phyloP scores from a whole-genome alignment of 2,888 invertebrate species.

The Pimpla rufipes region DNA sequence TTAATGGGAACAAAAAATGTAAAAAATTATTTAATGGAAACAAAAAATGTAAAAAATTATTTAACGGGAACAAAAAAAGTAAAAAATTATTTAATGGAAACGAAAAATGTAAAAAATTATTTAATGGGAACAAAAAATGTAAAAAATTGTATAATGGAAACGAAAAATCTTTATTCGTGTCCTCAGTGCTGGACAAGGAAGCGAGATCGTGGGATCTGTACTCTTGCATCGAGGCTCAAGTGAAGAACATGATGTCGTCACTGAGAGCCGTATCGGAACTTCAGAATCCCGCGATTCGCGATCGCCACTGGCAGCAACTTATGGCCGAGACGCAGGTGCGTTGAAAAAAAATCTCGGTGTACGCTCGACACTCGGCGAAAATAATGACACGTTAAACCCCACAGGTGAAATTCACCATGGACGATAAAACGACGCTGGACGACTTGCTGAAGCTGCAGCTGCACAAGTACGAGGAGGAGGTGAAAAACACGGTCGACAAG shows the following conservation, averaged over 20 bases:
- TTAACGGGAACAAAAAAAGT: too few relatives aligned
- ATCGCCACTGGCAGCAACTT: conserved; percentile 97
- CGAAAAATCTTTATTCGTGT: conserved; percentile 14
- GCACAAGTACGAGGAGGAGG: conserved; percentile 97
- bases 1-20: too few relatives aligned
- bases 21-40: too few relatives aligned
- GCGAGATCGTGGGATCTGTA: conserved; percentile 92
- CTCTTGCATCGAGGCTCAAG: conserved; percentile 91
- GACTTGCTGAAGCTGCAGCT: conserved; percentile 95
- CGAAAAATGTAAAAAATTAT: too few relatives aligned
- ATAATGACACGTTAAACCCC: neutral
- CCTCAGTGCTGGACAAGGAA: conserved; percentile 88
- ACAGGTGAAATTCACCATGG: conserved; percentile 93
- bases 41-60: too few relatives aligned
- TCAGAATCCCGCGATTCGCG: conserved; percentile 97
- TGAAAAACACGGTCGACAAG: conserved; percentile 97
- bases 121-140: too few relatives aligned
- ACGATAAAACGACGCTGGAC: conserved; percentile 94
- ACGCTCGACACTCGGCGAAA: neutral
- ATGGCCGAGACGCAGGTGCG: conserved; percentile 96
- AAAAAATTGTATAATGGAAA: neutral
- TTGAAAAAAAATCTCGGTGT: neutral
- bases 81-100: neutral
- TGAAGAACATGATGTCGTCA: conserved; percentile 97
- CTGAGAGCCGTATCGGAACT: conserved; percentile 96